Evolutionary conservation across 2,888 invertebrate genomes (phyloP).

Genomic region (Dyspetes luteomarginatus): DNA sequence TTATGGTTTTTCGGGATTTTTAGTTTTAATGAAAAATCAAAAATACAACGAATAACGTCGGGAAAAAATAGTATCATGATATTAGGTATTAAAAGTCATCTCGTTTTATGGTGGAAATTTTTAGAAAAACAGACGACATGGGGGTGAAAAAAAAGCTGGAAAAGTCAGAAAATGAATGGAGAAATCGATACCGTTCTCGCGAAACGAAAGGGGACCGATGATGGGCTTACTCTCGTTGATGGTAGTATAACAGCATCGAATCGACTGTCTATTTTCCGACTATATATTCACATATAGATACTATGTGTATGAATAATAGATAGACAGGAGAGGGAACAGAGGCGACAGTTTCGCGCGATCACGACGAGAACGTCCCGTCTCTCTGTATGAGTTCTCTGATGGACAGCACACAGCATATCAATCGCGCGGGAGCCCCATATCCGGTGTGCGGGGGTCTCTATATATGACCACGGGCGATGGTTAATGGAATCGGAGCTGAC

Average conservation of each 20-base stretch:
- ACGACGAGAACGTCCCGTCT: slow-evolving; percentile 27
- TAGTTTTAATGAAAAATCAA: too few species aligned
- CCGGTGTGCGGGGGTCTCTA: slow-evolving; percentile 45
- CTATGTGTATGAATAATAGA: slow-evolving; percentile 68
- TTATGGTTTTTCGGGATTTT: too few species aligned
- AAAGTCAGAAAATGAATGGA: not conserved
- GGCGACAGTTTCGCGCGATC: slow-evolving; percentile 22
- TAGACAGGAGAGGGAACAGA: slow-evolving; percentile 1
- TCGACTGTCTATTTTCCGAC: slow-evolving; percentile 34
- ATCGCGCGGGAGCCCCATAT: slow-evolving; percentile 66
- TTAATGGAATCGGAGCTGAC: slow-evolving; percentile 70
- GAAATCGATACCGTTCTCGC: slow-evolving; percentile 4
- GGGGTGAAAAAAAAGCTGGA: not conserved
- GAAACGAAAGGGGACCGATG: slow-evolving; percentile 1
- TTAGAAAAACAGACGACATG: not conserved
- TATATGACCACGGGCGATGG: slow-evolving; percentile 67
- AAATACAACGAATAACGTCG: too few species aligned
- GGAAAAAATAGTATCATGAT: too few species aligned
- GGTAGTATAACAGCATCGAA: slow-evolving; percentile 32
- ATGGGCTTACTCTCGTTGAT: slow-evolving; percentile 3
- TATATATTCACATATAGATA: slow-evolving; percentile 34
- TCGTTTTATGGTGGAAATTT: not conserved
- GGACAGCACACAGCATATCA: slow-evolving; percentile 66
- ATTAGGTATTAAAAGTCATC: too few species aligned
- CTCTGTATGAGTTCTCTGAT: slow-evolving; percentile 54